phyloP scores from a whole-genome alignment of 1,140 invertebrate species.

The Idris sp. region DNA sequence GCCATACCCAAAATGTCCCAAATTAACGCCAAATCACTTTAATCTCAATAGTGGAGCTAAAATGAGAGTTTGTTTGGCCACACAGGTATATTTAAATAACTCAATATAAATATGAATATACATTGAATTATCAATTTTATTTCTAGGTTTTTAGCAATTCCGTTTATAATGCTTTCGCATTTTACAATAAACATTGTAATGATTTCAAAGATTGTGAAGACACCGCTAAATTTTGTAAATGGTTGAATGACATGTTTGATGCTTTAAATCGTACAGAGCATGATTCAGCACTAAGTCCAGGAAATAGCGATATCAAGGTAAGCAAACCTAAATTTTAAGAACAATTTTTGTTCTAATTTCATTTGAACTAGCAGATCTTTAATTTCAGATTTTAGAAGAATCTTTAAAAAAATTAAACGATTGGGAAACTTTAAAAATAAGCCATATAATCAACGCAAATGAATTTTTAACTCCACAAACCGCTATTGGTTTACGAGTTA shows the following conservation, averaged over 20 bases:
- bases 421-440: constrained; percentile 33
- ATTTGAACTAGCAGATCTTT: too few relatives aligned
- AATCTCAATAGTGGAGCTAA: background rate
- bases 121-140: too few relatives aligned
- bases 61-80: constrained; percentile 1
- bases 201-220: background rate
- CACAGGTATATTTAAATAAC: too few relatives aligned
- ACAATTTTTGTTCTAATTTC: too few relatives aligned
- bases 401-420: constrained; percentile 18
- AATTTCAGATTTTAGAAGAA: constrained; percentile 11
- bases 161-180: too few relatives aligned
- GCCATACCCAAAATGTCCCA: constrained; percentile 6
- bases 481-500: constrained; percentile 20
- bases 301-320: background rate
- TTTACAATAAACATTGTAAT: too few relatives aligned
- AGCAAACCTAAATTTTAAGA: too few relatives aligned
- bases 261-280: constrained; percentile 1
- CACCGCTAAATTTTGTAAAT: constrained; percentile 1
- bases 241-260: constrained; percentile 17
- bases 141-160: too few relatives aligned
- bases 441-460: constrained; percentile 2
- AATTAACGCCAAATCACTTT: constrained; percentile 7
- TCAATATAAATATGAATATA: too few relatives aligned
- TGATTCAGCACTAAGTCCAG: background rate
- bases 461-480: constrained; percentile 40